Evolutionary conservation across 2,888 invertebrate genomes (phyloP), one percentile per base, ranked within the genome.

Genomic region (Pseudococcus jackbeardsleyi): DNA sequence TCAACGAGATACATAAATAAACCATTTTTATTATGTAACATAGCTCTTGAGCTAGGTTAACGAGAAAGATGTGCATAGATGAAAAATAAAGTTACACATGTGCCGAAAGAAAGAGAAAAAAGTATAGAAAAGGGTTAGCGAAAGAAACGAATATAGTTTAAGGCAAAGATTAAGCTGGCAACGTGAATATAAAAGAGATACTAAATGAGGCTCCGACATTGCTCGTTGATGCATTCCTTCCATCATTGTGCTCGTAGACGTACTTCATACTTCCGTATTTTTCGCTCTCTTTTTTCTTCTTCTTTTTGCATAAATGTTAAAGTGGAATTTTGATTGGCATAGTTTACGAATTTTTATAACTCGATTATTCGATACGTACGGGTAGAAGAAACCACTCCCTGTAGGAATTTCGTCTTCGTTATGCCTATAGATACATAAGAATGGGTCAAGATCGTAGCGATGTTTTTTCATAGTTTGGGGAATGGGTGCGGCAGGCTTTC

Each of bases 31-130:
- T 64, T 64, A 64, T 22, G 64, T 64, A 64, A 64, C 64, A 64
- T 64, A 64, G 26, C 46, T 46, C 46, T 8, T 46, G 19, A 7
- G 22, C 22, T 50, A 50, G 64, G 64, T 64, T 64, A 64, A 64
- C 64, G 64, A 64, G 64, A 64, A 64, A 64, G 64, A 64, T 64
- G 64, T 64, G 64, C 64, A 22, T 64, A 64, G 64, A 19, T 64
- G 64, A 22, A 64, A 64, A 64, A 64, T 64, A 64, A 64, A 64
- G 64, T 64, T 64, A 64, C 64, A 64, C 64, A 64, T 64, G 64
- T 64, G 64, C 64, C 64, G 64, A 64, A 64, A 64, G 22, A 64
- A 64, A 64, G 22, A 64, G 26, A 33, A 33, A 33, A 33, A 33
- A 33, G n/a, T 33, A 22, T 1, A 64, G 12, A 22, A 64, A 64